phyloP scores from a whole-genome alignment of 2,888 invertebrate species.

The Macropis europaea region DNA sequence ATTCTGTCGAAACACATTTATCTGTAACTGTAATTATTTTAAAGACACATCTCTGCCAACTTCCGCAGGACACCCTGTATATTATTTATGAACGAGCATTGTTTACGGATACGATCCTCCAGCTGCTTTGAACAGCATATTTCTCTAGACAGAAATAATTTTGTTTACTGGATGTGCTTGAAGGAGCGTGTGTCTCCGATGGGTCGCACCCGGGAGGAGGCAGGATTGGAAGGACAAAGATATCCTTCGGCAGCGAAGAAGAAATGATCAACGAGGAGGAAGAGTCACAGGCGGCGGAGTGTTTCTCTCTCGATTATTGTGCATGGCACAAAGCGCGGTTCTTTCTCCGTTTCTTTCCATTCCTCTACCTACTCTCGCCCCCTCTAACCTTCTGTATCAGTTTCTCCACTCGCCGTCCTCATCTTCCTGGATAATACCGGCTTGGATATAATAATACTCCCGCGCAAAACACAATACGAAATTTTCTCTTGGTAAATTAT shows the following conservation, averaged over 20 bases:
- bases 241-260: constrained; percentile 44
- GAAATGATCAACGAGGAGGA: constrained; percentile 63
- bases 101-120: neutral
- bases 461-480: constrained; percentile 63
- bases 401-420: constrained; percentile 55
- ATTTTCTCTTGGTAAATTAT: constrained; percentile 69
- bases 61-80: too few species aligned
- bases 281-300: constrained; percentile 61
- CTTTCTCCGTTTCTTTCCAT: constrained; percentile 46
- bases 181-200: constrained; percentile 16
- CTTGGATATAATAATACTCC: constrained; percentile 66
- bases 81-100: too few species aligned
- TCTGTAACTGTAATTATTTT: too few species aligned
- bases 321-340: constrained; percentile 63
- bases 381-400: constrained; percentile 52
- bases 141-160: constrained; percentile 24
- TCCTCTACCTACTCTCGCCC: constrained; percentile 23
- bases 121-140: constrained; percentile 1
- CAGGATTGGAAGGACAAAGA: constrained; percentile 45
- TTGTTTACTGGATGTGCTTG: neutral
- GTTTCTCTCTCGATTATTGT: constrained; percentile 69
- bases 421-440: constrained; percentile 59
- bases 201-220: constrained; percentile 9
- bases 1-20: too few species aligned
- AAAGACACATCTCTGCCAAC: too few species aligned